Percentiles rank a stretch among this genome's conserved stretches.
These are phyloP conservation scores for Phainopepla nitens DNA, from an alignment of 2,113 vertebrate species.

Conservation along the genomic window DNA sequence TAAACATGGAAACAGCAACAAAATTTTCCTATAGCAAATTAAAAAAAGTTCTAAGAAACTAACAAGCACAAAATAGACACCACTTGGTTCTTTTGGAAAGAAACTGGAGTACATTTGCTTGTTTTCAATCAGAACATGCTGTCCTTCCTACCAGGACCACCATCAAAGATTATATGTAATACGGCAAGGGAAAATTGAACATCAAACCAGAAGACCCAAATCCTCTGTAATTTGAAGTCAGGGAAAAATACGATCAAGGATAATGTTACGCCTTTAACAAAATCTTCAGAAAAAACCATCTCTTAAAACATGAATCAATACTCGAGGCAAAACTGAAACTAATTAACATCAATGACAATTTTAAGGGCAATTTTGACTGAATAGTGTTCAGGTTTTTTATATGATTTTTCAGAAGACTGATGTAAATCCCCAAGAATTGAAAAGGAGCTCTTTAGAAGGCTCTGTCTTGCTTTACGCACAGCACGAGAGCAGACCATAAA, in stretches of 20 bases:
- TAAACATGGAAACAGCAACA: neutral
- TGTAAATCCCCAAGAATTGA: neutral
- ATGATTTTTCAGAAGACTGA: neutral
- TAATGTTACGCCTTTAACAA: neutral
- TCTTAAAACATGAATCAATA: neutral
- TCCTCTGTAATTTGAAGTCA: neutral
- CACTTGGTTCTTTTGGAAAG: neutral
- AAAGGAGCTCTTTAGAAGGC: neutral
- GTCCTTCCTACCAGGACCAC: neutral
- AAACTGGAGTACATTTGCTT: neutral
- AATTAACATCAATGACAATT: neutral
- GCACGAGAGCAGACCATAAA: neutral
- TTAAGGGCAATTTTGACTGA: neutral
- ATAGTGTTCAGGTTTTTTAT: neutral
- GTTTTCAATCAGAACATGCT: neutral
- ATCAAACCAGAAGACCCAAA: neutral
- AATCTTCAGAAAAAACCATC: neutral
- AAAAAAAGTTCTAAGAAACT: neutral
- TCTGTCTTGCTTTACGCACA: neutral
- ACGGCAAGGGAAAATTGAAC: rapidly evolving
- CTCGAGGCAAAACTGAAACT: neutral
- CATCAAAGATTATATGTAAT: neutral
- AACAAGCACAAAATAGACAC: rapidly evolving
- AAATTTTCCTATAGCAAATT: neutral
- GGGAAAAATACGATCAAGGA: neutral